Evolutionary conservation across 2,888 invertebrate species (phyloP), one percentile per base, ranked within the genome.

Genomic region (Galeruca laticollis): DNA sequence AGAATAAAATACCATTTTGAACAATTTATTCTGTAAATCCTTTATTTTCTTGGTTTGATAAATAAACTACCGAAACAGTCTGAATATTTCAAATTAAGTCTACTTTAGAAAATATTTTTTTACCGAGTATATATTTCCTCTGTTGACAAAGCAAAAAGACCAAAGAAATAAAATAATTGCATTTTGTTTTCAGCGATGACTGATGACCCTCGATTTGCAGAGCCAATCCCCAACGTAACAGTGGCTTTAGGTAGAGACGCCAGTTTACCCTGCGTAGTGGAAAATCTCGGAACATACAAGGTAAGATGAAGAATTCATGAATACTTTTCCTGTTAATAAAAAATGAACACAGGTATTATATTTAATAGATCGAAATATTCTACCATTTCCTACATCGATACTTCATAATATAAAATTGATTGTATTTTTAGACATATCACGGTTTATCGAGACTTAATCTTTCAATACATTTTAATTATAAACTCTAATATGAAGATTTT

Each of bases 151-250:
- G 13, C 18, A 20, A 21, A 11, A 51, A 51, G 21, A 20, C 51
- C 18, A 31, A 31, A 33, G 33, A 31, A 31, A 63, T 65, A 43
- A 65, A 59, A 65, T 47, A 65, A 65, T 56, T 66, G 52, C 37
- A 40, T 79, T 79, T 79, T 82, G 78, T 82, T 88, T 87, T 68
- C 89, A 95, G 95, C 94, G 72, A 88, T 95, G 86, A 94, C 94
- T 78, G 94, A 94, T 84, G 93, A 92, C 81, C 96, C 96, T 20
- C 91, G 93, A 81, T 96, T 96, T 83, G 91, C 94, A 37, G 96
- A 95, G 86, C 94, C 95, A 63, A 96, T 96, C 80, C 95, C 95
- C 60, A 96, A 96, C 86, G 94, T 96, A 80, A 96, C 96, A 18
- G 95, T 96, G 76, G 94, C 96, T 60, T 90, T 96, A 65, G 96